Base-by-base conservation (phyloP, 2,888 invertebrate species). In the Drosophila austrosaltans region DNA sequence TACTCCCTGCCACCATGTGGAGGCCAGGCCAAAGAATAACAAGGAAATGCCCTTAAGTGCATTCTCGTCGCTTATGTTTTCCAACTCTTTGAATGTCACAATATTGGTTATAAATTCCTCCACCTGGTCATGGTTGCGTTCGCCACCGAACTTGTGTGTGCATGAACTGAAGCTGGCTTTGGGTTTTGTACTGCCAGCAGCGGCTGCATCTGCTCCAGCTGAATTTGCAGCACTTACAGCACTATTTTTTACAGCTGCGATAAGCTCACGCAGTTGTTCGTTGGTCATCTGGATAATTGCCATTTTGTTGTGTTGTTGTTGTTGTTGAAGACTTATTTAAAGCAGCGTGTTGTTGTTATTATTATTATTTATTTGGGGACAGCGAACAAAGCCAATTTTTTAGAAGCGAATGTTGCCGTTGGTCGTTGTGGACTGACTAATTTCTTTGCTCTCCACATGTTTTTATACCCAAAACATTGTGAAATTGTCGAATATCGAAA, bases 1-100 rank as follows among this genome's bases (percentile, higher is more conserved):
- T 0, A 92, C 89, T 61, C 91, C 91, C 76, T 91, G 91, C 91
- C 91, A 91, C 92, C 92, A 92, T 22, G 87, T 90, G 7, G 89
- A 89, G 4, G 92, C 91, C 25, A 90, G 71, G 32, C 90, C 90
- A 20, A 53, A 80, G 68, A 91, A 87, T 4, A 91, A 77, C 65
- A 91, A 73, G 12, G 91, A 91, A 6, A 92, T 66, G 1, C 92
- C 90, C 66, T 87, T 90, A 1, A 91, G 77, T 1, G 91, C 91
- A 63, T 91, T 90, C 69, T 87, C 90, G 36, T 92, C 91, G 65
- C 72, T 88, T 53, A 91, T 91, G 36, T 72, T 63, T 48, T 91
- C 91, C 58, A 91, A 69, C 66, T 91, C 92, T 69, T 91, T 91
- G 72, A 87, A 92, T 8, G 85, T 91, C 39, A 81, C 77, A 1